These are phyloP conservation scores for Laothoe populi DNA, from an alignment of 2,888 invertebrate species.

Conservation along the genomic window DNA sequence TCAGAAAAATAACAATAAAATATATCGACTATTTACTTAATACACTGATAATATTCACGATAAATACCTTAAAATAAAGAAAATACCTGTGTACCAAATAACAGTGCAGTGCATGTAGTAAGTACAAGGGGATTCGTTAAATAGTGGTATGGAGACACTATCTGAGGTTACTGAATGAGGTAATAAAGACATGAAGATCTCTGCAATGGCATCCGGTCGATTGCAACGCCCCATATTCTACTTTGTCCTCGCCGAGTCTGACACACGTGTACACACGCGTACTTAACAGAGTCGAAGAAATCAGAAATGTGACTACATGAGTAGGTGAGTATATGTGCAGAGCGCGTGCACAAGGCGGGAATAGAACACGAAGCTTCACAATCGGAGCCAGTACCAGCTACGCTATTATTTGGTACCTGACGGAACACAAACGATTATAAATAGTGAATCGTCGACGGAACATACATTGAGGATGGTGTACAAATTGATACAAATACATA, in stretches of 20 bases:
- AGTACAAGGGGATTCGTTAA: conserved; percentile 71
- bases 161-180: conserved; percentile 79
- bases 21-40: conserved; percentile 68
- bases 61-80: conserved; percentile 74
- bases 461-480: conserved; percentile 63
- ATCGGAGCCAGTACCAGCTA: conserved; percentile 46
- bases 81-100: conserved; percentile 76
- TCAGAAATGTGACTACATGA: conserved; percentile 8
- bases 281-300: conserved; percentile 8
- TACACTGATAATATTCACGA: conserved; percentile 76
- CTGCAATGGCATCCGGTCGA: conserved; percentile 39
- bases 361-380: conserved; percentile 19
- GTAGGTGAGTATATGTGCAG: background rate
- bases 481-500: conserved; percentile 60
- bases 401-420: conserved; percentile 81
- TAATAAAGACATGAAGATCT: conserved; percentile 68
- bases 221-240: conserved; percentile 28
- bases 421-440: conserved; percentile 46
- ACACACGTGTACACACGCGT: background rate
- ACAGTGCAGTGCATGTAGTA: conserved; percentile 79
- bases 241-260: background rate
- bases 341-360: background rate
- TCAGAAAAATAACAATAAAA: conserved; percentile 83
- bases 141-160: conserved; percentile 58
- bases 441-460: conserved; percentile 49